These are phyloP conservation scores for Megalopta genalis DNA, from an alignment of 1,140 invertebrate species.

Conservation along the genomic window DNA sequence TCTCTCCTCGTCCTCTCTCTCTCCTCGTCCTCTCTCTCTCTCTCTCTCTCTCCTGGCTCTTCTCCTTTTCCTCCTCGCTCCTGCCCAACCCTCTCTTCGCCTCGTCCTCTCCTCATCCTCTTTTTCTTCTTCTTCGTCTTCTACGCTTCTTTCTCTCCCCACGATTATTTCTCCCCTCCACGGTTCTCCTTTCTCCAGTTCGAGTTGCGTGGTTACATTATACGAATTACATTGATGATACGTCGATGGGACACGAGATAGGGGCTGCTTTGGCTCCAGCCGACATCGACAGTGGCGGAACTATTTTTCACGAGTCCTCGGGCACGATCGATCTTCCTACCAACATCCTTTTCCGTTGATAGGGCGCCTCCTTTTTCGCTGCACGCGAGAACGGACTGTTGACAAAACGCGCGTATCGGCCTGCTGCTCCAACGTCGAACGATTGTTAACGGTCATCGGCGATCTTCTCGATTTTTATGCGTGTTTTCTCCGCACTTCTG, in stretches of 20 bases:
- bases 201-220: conserved; percentile 64
- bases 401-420: background rate
- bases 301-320: conserved; percentile 58
- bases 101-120: too few relatives aligned
- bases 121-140: too few relatives aligned
- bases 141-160: background rate
- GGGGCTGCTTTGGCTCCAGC: conserved; percentile 45
- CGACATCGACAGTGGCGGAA: conserved; percentile 50
- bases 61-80: background rate
- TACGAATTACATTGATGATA: conserved; percentile 69
- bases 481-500: too few relatives aligned
- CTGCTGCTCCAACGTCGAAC: background rate
- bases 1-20: too few relatives aligned
- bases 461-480: too few relatives aligned
- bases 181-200: background rate
- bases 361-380: background rate
- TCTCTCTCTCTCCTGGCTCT: background rate
- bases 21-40: too few relatives aligned
- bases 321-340: conserved; percentile 20
- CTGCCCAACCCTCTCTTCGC: background rate
- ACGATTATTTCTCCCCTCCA: conserved; percentile 7
- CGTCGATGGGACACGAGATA: conserved; percentile 66
- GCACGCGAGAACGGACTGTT: background rate
- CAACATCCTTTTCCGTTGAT: background rate
- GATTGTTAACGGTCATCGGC: too few relatives aligned